Evolutionary conservation across 2,113 vertebrate species (phyloP).

Genomic region (Megaceryle maxima): DNA sequence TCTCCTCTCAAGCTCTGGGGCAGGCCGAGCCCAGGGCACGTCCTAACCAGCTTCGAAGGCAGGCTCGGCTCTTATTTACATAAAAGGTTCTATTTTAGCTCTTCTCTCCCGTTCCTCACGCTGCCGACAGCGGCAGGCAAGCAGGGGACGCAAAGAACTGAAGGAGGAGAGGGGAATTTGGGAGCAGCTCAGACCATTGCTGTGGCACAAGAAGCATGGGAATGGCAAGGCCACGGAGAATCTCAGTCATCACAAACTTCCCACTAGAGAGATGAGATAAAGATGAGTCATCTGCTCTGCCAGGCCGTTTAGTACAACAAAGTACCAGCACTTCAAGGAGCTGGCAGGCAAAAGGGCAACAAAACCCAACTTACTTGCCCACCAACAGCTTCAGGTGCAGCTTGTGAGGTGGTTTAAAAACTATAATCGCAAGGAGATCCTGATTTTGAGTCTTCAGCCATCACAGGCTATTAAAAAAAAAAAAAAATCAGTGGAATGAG

Average conservation of each 20-base stretch:
- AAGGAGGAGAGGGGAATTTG: not conserved
- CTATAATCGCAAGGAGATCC: not conserved
- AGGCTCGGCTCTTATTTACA: not conserved
- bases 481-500: not conserved
- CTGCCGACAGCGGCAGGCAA: not conserved
- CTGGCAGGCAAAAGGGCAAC: not conserved
- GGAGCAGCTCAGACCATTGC: not conserved
- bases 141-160: not conserved
- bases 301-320: not conserved
- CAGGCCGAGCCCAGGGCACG: not conserved
- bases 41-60: slow-evolving; percentile 2
- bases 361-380: not conserved
- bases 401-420: not conserved
- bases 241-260: not conserved
- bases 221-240: not conserved
- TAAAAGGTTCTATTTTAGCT: slow-evolving; percentile 44
- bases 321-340: not conserved
- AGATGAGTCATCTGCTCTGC: not conserved
- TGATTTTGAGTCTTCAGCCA: not conserved
- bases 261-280: not conserved
- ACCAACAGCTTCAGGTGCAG: accelerated
- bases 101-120: not conserved
- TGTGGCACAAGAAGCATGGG: not conserved
- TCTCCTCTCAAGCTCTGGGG: slow-evolving; percentile 3
- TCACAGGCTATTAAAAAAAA: not conserved